These are phyloP conservation scores for Ophion ellenae DNA, from an alignment of 2,888 invertebrate genomes.

Conservation along the genomic window DNA sequence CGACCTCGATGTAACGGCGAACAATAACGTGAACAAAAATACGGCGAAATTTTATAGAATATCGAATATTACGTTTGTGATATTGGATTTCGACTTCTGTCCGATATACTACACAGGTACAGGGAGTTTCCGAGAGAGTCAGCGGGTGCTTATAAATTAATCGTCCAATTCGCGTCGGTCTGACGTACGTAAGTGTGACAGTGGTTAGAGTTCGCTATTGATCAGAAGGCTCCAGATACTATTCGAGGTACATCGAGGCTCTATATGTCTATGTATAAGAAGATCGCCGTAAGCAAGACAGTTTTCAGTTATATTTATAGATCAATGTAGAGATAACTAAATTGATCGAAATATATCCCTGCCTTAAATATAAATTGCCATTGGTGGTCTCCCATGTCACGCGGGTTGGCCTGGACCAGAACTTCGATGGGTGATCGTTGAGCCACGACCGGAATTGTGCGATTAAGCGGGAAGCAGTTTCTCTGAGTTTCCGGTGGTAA, in stretches of 20 bases:
- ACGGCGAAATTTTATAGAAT: not conserved
- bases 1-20: not conserved
- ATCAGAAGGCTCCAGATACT: slow-evolving; percentile 43
- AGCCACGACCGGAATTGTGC: not conserved
- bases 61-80: slow-evolving; percentile 4
- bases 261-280: not conserved
- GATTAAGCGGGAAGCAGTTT: too few species aligned
- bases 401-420: not conserved
- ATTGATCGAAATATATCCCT: not conserved
- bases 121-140: slow-evolving; percentile 7
- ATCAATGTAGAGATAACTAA: not conserved
- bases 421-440: not conserved
- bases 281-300: not conserved
- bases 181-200: slow-evolving; percentile 59
- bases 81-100: slow-evolving; percentile 13
- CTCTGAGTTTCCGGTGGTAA: too few species aligned
- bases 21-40: not conserved
- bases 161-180: slow-evolving; percentile 25
- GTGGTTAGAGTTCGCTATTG: slow-evolving; percentile 59
- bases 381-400: not conserved
- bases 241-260: not conserved
- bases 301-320: not conserved
- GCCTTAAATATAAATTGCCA: not conserved
- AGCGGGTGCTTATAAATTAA: slow-evolving; percentile 49
- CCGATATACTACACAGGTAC: not conserved